Percentiles rank a stretch among this genome's conserved stretches.
Evolutionary conservation across 1,140 invertebrate species (phyloP).

Genomic region (Nasonia vitripennis): DNA sequence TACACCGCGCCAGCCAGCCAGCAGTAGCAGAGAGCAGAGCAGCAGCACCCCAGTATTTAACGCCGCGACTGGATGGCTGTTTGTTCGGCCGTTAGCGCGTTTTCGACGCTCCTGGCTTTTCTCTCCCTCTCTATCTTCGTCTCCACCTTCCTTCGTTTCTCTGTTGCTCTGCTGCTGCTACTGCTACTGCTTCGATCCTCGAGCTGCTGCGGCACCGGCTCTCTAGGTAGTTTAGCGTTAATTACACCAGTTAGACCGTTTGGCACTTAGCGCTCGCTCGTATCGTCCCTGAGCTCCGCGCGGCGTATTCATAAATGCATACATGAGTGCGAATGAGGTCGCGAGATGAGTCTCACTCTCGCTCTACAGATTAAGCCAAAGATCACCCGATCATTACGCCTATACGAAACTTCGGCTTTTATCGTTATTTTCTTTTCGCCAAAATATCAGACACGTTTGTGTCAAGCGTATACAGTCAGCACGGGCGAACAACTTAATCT

Average conservation of each 20-base stretch:
- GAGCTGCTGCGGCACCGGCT: neutral
- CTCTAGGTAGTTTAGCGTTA: constrained; percentile 55
- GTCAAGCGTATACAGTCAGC: too few species aligned
- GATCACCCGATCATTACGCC: neutral
- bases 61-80: constrained; percentile 44
- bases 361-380: neutral
- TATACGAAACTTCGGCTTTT: too few species aligned
- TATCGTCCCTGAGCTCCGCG: constrained; percentile 1
- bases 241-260: constrained; percentile 58
- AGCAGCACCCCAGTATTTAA: constrained; percentile 46
- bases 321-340: neutral
- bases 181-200: constrained; percentile 10
- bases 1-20: neutral
- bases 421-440: too few species aligned
- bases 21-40: too few species aligned
- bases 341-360: neutral
- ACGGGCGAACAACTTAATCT: neutral
- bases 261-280: constrained; percentile 52
- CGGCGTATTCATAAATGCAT: neutral
- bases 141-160: constrained; percentile 33
- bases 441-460: neutral
- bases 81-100: constrained; percentile 60
- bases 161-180: constrained; percentile 6
- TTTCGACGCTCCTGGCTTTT: constrained; percentile 52
- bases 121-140: constrained; percentile 37